Base-by-base conservation (phyloP, 2,888 invertebrate species). In the Habrosyne pyritoides region DNA sequence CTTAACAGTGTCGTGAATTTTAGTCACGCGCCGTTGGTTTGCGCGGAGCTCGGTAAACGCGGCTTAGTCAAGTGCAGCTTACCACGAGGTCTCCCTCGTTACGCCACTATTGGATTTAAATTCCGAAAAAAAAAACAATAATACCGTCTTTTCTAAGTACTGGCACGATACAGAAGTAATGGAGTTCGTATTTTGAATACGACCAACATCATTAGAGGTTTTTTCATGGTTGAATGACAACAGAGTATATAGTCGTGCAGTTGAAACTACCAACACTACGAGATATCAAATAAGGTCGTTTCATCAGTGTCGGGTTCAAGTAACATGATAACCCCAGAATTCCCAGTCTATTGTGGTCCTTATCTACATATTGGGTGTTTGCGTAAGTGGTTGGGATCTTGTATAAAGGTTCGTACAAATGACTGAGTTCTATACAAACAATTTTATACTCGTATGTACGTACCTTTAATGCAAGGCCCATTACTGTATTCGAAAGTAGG, bases 21-120 rank as follows among this genome's bases (percentile, higher is more conserved):
- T 42, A 42, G 42, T 42, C 42, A 42, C 42, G 42, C 42, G 42
- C 42, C 42, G 42, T 42, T 42, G 42, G 42, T 42, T 42, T 42
- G 42, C 7, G 18, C 42, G 42, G 42, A 42, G 42, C 42, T 42
- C 26, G 26, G 10, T 24, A 49, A 49, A 49, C 26, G 21, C 48
- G 14, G 48, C 48, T 49, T 26, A 49, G 26, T 49, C 24, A 49
- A 14, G 22, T 49, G 26, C 24, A 49, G 48, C 24, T 49, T 14
- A 14, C 26, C 48, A 49, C 26, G 26, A 49, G 48, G 26, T 49
- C 24, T 48, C 48, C 24, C 48, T 49, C 48, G 48, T 49, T 49
- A 49, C 48, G 48, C 12, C 48, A 26, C 24, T 24, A 49, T 49
- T 49, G 24, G 48, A 49, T 49, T 49, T 49, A 26, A 8, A 12